These are phyloP conservation scores for Lithobates pipiens DNA, from an alignment of 2,797 vertebrate genomes.

Conservation along the genomic window DNA sequence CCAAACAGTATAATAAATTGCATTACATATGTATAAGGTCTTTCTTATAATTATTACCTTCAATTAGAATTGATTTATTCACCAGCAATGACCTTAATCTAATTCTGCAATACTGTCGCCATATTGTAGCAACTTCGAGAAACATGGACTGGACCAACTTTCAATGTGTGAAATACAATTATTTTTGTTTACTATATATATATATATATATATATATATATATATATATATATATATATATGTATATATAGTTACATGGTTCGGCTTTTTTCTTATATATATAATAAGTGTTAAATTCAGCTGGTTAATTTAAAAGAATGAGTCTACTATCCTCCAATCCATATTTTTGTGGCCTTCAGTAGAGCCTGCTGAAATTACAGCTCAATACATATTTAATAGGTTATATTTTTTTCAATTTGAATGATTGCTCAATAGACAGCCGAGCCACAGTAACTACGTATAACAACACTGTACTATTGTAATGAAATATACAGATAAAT, in stretches of 20 bases:
- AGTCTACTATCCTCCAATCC: background rate
- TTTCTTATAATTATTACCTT: no score
- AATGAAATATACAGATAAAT: constrained; percentile 37
- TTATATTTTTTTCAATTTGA: background rate
- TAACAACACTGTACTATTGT: background rate
- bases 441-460: background rate
- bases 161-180: no score
- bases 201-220: no score
- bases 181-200: no score
- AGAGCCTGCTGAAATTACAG: background rate
- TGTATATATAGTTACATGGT: background rate
- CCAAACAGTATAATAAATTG: no score
- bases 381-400: constrained; percentile 37
- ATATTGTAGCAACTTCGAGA: background rate
- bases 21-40: no score
- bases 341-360: constrained; percentile 20
- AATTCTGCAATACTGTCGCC: background rate
- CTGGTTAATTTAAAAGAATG: background rate
- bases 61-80: constrained; percentile 11
- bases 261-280: constrained; percentile 16
- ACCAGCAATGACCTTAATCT: background rate
- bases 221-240: no score
- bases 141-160: background rate
- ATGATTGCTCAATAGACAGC: constrained; percentile 1
- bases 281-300: background rate